Evolutionary conservation across 2,797 vertebrate species (phyloP), one percentile per base, ranked within the genome.

Genomic region (Melanotaenia boesemani): DNA sequence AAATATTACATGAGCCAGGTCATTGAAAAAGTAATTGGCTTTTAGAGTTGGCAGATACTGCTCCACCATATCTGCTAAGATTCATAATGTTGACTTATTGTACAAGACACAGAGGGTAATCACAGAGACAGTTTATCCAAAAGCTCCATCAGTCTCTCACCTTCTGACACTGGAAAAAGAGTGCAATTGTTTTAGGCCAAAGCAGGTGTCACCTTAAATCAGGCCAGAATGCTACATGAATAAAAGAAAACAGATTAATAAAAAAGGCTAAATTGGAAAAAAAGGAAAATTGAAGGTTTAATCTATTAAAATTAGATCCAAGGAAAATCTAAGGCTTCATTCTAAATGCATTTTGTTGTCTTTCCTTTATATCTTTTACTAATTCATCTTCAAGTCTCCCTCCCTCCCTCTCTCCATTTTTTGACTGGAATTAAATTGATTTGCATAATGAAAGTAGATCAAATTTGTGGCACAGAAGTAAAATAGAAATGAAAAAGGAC

Each of bases 361-460:
- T 85, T 87, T 88, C 80, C 68, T 86, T 91, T 87, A 89, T 84
- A 90, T 91, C 88, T 85, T 79, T 77, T 73, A 81, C 68, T 66
- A 79, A 84, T 89, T 82, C 72, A 79, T 90, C 82, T 86, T 69
- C 75, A 39, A 58, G 77, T 61, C 79, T 85, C 79, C 69, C 76
- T 79, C 63, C 57, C 60, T 86, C 52, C 30, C 62, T 69, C 79
- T 86, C 72, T 80, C 64, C 68, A 86, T 80, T 76, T 89, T 90
- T 87, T 71, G 81, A 81, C 84, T 76, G 75, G 84, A 92, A 93
- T 93, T 86, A 92, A 95, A 94, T 91, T 85, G 82, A 94, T 94
- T 95, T 92, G 90, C 92, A 93, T 93, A 91, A 94, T 93, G 90
- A 93, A 89, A 88, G 83, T 71, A 90, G 86, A 93, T 91, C 81